Conservation (phyloP, 2,888 invertebrate species). For the Hirudinaria manillensis region DNA sequence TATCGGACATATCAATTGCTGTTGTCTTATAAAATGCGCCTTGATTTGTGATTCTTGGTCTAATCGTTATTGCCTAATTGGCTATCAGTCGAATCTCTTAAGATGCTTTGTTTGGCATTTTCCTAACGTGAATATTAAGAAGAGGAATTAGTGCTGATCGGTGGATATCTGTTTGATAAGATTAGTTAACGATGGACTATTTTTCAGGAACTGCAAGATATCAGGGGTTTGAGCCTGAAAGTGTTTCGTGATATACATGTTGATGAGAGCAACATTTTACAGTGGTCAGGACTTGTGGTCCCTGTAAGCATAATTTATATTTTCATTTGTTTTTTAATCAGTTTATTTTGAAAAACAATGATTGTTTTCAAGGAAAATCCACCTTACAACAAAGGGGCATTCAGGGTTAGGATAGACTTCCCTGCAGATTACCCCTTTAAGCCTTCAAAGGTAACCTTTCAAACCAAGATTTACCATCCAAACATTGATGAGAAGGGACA, state of each 20-base stretch:
- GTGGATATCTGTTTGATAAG: too few relatives aligned
- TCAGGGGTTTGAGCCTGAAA: conserved; percentile 75
- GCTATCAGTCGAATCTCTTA: too few relatives aligned
- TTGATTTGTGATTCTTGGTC: too few relatives aligned
- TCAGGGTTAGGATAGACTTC: conserved; percentile 93
- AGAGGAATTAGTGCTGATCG: too few relatives aligned
- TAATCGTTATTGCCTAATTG: too few relatives aligned
- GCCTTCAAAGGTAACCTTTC: conserved; percentile 95
- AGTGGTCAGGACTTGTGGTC: conserved; percentile 91
- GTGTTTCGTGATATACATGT: conserved; percentile 89
- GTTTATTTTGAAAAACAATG: neutral
- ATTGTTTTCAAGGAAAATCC: conserved; percentile 70
- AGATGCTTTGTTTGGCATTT: too few relatives aligned
- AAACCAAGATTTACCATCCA: conserved; percentile 98
- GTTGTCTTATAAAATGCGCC: too few relatives aligned
- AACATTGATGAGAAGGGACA: conserved; percentile 99
- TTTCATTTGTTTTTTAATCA: neutral
- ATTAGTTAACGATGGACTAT: neutral
- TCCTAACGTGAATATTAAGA: too few relatives aligned
- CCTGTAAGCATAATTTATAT: conserved; percentile 67
- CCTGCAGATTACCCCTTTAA: conserved; percentile 99
- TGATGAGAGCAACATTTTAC: conserved; percentile 87
- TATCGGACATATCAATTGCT: too few relatives aligned
- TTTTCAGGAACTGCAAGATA: conserved; percentile 78
- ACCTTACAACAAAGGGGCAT: conserved; percentile 97